Evolutionary conservation across 2,113 vertebrate genomes (phyloP).

Genomic region (Atherinomorus stipes): DNA sequence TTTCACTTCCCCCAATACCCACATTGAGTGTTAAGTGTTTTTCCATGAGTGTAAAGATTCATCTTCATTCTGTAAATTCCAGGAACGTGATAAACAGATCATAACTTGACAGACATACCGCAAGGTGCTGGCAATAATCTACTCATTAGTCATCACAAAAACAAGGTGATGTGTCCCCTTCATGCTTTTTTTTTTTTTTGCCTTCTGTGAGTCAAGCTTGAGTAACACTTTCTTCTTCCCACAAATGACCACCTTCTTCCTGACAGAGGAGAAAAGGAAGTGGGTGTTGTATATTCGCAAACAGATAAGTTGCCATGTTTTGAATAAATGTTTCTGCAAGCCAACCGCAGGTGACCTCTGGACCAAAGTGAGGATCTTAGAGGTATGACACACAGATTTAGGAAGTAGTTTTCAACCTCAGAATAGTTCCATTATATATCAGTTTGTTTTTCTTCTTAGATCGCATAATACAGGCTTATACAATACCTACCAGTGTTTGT

Average conservation of each 20-base stretch:
- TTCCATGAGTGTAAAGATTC: not conserved
- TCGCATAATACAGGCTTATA: constrained; percentile 40
- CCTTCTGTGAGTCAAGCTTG: constrained; percentile 67
- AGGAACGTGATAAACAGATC: constrained; percentile 43
- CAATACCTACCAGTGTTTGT: constrained; percentile 38
- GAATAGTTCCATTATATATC: constrained; percentile 21
- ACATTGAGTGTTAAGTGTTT: too few species aligned
- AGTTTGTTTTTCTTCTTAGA: constrained; percentile 51
- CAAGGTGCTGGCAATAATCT: constrained; percentile 55
- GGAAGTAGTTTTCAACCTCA: constrained; percentile 17
- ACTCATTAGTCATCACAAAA: constrained; percentile 72
- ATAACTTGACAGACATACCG: constrained; percentile 41
- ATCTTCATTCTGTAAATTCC: constrained; percentile 24
- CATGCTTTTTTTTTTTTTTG: constrained; percentile 18
- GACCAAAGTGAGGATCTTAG: constrained; percentile 51
- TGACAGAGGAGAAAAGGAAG: constrained; percentile 68
- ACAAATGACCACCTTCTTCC: constrained; percentile 69
- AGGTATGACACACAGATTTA: constrained; percentile 47
- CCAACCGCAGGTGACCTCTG: constrained; percentile 63
- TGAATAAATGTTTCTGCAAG: constrained; percentile 71
- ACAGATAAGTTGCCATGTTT: constrained; percentile 70
- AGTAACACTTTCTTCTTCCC: constrained; percentile 74
- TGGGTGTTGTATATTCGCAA: constrained; percentile 58
- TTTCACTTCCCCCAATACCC: not conserved
- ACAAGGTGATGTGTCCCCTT: constrained; percentile 52